Conservation (phyloP, 1,140 invertebrate species). For the Heliconius eleuchia region DNA sequence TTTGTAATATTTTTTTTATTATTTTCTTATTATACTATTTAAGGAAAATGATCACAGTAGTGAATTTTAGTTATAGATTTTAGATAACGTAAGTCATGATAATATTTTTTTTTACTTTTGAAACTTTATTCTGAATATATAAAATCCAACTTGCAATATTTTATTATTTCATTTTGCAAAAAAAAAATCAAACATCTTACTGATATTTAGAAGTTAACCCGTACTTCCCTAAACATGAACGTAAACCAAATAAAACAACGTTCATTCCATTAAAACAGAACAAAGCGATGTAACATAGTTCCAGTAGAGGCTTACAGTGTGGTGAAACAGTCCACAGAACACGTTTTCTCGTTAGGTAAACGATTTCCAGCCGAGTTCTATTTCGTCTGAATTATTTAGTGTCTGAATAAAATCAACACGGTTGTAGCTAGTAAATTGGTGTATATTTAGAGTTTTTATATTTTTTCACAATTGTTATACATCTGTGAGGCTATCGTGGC, state of each 20-base stretch:
- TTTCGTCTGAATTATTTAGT: neutral
- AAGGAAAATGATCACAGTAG: too few relatives aligned
- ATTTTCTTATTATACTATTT: neutral
- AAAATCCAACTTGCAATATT: too few relatives aligned
- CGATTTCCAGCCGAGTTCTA: neutral
- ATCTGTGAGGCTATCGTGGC: too few relatives aligned
- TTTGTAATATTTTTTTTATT: neutral
- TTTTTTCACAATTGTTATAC: too few relatives aligned
- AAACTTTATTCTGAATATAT: too few relatives aligned
- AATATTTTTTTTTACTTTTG: too few relatives aligned
- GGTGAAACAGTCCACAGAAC: constrained; percentile 20
- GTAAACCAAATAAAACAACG: constrained; percentile 31
- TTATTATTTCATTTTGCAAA: too few relatives aligned
- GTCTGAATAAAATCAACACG: neutral
- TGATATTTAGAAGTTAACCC: neutral
- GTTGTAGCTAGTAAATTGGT: neutral
- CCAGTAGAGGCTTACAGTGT: constrained; percentile 19
- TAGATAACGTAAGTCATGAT: too few relatives aligned
- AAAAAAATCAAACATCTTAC: too few relatives aligned
- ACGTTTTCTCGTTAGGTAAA: constrained; percentile 13
- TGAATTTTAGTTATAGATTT: too few relatives aligned
- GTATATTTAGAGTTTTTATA: neutral
- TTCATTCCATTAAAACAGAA: constrained; percentile 36
- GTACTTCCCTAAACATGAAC: constrained; percentile 23
- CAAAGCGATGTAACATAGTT: constrained; percentile 21